Evolutionary conservation across 2,888 invertebrate species (phyloP).

Genomic region (Allacma fusca): DNA sequence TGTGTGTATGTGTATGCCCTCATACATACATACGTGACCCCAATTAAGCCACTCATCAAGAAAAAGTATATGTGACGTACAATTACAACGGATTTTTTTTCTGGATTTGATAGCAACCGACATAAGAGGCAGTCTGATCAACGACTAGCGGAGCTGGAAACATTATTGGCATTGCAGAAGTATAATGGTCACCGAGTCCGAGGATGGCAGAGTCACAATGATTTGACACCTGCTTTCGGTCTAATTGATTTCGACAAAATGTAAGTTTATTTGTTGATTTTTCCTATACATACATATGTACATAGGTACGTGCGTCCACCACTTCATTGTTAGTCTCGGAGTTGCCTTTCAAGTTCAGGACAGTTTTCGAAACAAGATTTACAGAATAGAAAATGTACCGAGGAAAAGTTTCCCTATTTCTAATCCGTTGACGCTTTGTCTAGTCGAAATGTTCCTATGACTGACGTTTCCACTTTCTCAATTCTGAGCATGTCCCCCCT

Average conservation of each 20-base stretch:
- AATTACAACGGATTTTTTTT: constrained; percentile 24
- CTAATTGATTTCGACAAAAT: constrained; percentile 68
- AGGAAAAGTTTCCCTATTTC: no score
- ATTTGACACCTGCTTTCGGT: constrained; percentile 67
- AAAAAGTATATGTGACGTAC: background rate
- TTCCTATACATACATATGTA: background rate
- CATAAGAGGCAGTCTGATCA: constrained; percentile 71
- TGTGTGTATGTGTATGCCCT: no score
- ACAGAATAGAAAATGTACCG: no score
- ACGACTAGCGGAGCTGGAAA: constrained; percentile 70
- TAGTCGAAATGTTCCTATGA: no score
- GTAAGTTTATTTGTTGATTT: constrained; percentile 65
- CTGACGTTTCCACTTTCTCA: no score
- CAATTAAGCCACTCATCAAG: background rate
- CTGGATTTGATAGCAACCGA: constrained; percentile 63
- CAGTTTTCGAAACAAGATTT: no score
- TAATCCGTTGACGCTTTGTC: no score
- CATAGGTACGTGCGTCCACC: no score
- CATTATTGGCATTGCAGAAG: constrained; percentile 67
- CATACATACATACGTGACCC: background rate
- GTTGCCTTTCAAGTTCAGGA: no score
- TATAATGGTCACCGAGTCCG: constrained; percentile 66
- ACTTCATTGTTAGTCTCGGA: no score
- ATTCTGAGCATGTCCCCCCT: no score
- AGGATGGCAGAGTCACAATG: constrained; percentile 50